A percentile compares a stretch with the other conserved stretches of the same genome.
These are phyloP conservation scores for Pygocentrus nattereri DNA, from an alignment of 2,797 vertebrate genomes.

Conservation along the genomic window DNA sequence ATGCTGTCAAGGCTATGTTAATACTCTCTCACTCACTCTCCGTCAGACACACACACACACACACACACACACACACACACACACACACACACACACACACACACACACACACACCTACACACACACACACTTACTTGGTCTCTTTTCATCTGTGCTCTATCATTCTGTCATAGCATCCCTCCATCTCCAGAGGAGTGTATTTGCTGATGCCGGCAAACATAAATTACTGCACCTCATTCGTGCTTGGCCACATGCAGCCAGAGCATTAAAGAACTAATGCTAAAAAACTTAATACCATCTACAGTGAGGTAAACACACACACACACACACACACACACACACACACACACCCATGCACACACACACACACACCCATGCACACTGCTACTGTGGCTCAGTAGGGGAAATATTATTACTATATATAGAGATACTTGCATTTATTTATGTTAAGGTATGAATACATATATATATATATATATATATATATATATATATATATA, in stretches of 20 bases:
- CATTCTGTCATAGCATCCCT: constrained; percentile 64
- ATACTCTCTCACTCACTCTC: constrained; percentile 40
- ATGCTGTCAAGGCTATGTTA: constrained; percentile 46
- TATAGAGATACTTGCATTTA: background rate
- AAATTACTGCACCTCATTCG: constrained; percentile 61
- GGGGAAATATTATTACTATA: background rate
- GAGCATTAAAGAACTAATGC: constrained; percentile 56
- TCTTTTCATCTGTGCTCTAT: constrained; percentile 58
- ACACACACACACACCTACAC: constrained; percentile 24
- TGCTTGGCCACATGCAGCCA: constrained; percentile 49
- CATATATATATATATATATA: too few species aligned
- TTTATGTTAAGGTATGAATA: too few species aligned
- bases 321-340: constrained; percentile 9
- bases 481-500: too few species aligned
- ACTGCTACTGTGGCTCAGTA: constrained; percentile 6
- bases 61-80: constrained; percentile 26
- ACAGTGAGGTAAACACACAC: constrained; percentile 14
- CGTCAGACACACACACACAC: constrained; percentile 24
- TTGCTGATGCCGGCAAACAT: constrained; percentile 66
- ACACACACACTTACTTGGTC: constrained; percentile 47
- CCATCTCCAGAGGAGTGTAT: constrained; percentile 59
- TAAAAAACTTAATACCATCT: constrained; percentile 57
- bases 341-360: constrained; percentile 8
- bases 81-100: constrained; percentile 43
- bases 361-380: constrained; percentile 7